Conservation (phyloP, 2,888 invertebrate genomes). For the Perizoma affinitatum region DNA sequence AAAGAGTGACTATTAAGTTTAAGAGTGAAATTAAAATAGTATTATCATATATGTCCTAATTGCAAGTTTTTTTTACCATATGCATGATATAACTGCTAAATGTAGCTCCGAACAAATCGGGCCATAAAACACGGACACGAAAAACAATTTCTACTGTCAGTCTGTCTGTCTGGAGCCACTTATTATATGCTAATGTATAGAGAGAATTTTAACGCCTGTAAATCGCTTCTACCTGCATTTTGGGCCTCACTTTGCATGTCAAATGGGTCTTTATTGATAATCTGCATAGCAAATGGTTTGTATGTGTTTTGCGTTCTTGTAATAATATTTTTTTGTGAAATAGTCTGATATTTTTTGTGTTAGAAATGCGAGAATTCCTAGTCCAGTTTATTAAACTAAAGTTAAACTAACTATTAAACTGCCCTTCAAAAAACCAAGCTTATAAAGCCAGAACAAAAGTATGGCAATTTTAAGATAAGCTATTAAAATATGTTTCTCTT, state of each 20-base stretch:
- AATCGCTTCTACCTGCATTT: slow-evolving; percentile 27
- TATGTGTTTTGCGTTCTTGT: slow-evolving; percentile 14
- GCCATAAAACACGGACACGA: slow-evolving; percentile 21
- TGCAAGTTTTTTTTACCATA: no score
- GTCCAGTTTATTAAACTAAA: no score
- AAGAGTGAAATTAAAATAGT: no score
- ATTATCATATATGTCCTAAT: no score
- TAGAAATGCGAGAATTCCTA: background rate
- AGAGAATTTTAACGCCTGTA: slow-evolving; percentile 37
- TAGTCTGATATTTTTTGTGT: background rate
- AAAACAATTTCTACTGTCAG: slow-evolving; percentile 39
- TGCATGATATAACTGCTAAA: no score
- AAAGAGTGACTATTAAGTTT: no score
- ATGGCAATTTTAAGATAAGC: background rate
- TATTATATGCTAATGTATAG: slow-evolving; percentile 41
- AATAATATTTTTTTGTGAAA: background rate
- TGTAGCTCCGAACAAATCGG: slow-evolving; percentile 4
- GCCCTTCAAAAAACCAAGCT: background rate
- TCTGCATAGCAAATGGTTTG: slow-evolving; percentile 32
- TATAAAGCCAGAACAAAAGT: background rate
- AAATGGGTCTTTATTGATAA: slow-evolving; percentile 38
- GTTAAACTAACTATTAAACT: no score
- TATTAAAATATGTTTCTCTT: background rate
- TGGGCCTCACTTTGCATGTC: slow-evolving; percentile 28
- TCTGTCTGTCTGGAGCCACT: slow-evolving; percentile 34